Percentiles rank a stretch among this genome's conserved stretches.
These are phyloP conservation scores for Steatocranus sp. DNA, from an alignment of 2,797 vertebrate species.

Conservation along the genomic window DNA sequence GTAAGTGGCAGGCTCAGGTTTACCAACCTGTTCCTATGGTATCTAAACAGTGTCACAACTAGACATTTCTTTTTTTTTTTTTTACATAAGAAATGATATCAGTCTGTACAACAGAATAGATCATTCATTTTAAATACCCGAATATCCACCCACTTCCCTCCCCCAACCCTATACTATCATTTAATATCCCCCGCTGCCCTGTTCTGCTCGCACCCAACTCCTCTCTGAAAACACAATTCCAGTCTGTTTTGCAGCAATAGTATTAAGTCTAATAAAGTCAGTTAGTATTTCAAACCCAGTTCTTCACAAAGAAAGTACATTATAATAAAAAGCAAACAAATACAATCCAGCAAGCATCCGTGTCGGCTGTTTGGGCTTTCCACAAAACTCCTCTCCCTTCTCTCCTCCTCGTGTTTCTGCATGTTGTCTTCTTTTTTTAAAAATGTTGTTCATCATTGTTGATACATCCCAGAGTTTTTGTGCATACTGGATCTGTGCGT, in stretches of 20 bases:
- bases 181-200: not conserved
- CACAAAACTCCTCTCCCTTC: conserved; percentile 34
- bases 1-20: conserved; percentile 69
- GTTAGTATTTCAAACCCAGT: conserved; percentile 56
- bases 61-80: conserved; percentile 54
- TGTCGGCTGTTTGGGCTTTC: conserved; percentile 47
- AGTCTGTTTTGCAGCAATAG: conserved; percentile 74
- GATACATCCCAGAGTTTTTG: conserved; percentile 73
- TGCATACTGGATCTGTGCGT: conserved; percentile 57
- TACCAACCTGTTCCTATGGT: conserved; percentile 52
- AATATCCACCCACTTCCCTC: conserved; percentile 24
- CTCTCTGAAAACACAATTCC: conserved; percentile 65
- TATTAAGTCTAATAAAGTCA: conserved; percentile 63
- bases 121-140: conserved; percentile 76
- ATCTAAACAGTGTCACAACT: conserved; percentile 70
- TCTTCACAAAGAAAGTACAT: conserved; percentile 69
- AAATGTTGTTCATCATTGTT: conserved; percentile 31
- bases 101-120: conserved; percentile 77
- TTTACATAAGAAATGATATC: conserved; percentile 70
- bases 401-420: conserved; percentile 36
- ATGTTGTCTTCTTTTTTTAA: not conserved
- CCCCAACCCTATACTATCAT: conserved; percentile 24
- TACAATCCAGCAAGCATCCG: conserved; percentile 68
- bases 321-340: conserved; percentile 66
- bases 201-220: conserved; percentile 15